Percentiles rank a stretch among this genome's conserved stretches.
Conservation (phyloP, 1,140 invertebrate genomes). For the Tenebrio molitor region DNA sequence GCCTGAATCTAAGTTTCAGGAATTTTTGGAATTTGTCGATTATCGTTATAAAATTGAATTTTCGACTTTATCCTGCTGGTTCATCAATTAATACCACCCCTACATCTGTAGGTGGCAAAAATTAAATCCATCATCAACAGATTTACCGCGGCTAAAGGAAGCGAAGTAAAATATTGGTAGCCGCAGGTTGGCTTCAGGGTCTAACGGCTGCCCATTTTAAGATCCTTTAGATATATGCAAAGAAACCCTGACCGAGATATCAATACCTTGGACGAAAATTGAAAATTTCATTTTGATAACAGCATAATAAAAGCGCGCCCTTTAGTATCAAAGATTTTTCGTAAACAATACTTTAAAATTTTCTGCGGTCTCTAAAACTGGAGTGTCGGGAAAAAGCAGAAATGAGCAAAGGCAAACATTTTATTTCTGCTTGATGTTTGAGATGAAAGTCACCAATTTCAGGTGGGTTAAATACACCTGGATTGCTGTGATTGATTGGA, state of each 20-base stretch:
- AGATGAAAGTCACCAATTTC: constrained; percentile 3
- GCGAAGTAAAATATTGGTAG: constrained; percentile 8
- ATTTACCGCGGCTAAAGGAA: neutral
- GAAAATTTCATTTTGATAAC: constrained; percentile 28
- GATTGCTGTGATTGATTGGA: constrained; percentile 18
- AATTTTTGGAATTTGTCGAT: neutral
- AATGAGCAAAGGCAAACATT: too few species aligned
- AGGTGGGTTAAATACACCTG: neutral
- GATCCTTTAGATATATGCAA: constrained; percentile 9
- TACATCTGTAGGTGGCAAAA: neutral
- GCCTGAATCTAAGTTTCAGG: neutral
- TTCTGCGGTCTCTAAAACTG: too few species aligned
- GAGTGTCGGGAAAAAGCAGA: too few species aligned
- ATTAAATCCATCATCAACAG: constrained; percentile 17
- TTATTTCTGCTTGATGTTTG: too few species aligned
- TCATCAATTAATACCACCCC: neutral
- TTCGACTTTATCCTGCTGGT: neutral
- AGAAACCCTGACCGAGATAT: too few species aligned
- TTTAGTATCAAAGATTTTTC: too few species aligned
- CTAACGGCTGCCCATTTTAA: constrained; percentile 18
- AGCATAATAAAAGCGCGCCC: too few species aligned
- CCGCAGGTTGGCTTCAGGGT: constrained; percentile 13
- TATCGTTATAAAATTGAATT: neutral
- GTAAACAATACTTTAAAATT: too few species aligned
- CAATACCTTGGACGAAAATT: too few species aligned